phyloP scores from a whole-genome alignment of 2,797 vertebrate species.

The Halcyon badia region DNA sequence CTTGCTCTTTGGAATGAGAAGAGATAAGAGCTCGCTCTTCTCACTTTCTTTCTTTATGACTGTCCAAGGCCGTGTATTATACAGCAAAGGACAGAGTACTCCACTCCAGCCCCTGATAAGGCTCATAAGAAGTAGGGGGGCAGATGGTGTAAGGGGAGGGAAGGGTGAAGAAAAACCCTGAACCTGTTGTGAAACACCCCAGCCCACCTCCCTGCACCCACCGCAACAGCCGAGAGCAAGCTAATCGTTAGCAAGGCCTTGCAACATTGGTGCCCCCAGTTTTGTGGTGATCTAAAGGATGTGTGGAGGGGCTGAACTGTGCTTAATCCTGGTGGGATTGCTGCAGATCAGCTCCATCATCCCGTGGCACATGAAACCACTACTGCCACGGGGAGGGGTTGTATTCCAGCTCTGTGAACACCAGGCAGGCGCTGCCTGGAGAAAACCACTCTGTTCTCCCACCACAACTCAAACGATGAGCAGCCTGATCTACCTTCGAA shows the following conservation, averaged over 20 bases:
- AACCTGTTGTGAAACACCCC: neutral
- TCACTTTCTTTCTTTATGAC: neutral
- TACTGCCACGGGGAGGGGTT: accelerated
- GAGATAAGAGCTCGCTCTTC: constrained; percentile 1
- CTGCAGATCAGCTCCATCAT: neutral
- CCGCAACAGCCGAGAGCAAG: accelerated
- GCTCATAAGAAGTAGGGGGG: neutral
- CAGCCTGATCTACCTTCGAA: neutral
- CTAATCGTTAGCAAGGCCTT: neutral
- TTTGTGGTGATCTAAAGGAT: neutral
- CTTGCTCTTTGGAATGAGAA: constrained; percentile 64
- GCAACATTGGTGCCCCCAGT: accelerated
- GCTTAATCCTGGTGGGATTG: accelerated
- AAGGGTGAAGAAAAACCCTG: neutral
- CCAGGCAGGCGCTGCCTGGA: neutral
- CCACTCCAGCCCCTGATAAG: neutral
- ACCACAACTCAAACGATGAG: accelerated
- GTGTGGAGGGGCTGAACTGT: neutral
- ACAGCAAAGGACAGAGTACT: neutral
- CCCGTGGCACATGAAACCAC: neutral
- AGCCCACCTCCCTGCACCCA: neutral
- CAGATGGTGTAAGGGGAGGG: neutral
- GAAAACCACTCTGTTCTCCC: neutral
- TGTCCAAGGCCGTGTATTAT: neutral
- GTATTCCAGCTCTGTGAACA: neutral